Percentiles rank a stretch among this genome's conserved stretches.
Evolutionary conservation across 2,113 vertebrate genomes (phyloP).

Genomic region (Tapirus terrestris): DNA sequence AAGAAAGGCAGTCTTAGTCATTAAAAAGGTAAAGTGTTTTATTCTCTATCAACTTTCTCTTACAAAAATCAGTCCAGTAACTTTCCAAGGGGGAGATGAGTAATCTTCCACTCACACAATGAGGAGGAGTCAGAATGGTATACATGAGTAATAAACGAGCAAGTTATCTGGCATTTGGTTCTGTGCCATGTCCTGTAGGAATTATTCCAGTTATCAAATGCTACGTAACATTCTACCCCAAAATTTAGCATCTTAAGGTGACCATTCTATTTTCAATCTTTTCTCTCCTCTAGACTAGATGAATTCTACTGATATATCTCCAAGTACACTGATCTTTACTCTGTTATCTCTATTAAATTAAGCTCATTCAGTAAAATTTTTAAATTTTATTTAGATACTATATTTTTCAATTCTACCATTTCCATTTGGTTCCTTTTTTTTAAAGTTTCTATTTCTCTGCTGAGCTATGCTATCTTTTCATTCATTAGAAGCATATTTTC

Average conservation of each 20-base stretch:
- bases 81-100: conserved; percentile 13
- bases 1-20: conserved; percentile 41
- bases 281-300: not conserved
- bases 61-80: not conserved
- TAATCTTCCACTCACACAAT: rapidly evolving
- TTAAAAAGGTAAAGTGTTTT: conserved; percentile 7
- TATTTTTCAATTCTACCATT: conserved; percentile 20
- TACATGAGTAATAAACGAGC: rapidly evolving
- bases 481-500: not conserved
- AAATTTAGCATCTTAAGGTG: not conserved
- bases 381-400: not conserved
- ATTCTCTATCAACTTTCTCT: conserved; percentile 4
- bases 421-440: not conserved
- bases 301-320: too few species aligned
- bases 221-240: not conserved
- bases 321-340: not conserved
- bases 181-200: rapidly evolving
- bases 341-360: not conserved
- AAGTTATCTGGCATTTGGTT: rapidly evolving
- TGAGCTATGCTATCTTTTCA: not conserved
- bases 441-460: not conserved
- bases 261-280: not conserved
- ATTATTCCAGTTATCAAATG: too few species aligned
- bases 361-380: not conserved
- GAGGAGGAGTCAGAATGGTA: rapidly evolving